phyloP scores from a whole-genome alignment of 2,888 invertebrate genomes.

The Sialis fuliginosa region DNA sequence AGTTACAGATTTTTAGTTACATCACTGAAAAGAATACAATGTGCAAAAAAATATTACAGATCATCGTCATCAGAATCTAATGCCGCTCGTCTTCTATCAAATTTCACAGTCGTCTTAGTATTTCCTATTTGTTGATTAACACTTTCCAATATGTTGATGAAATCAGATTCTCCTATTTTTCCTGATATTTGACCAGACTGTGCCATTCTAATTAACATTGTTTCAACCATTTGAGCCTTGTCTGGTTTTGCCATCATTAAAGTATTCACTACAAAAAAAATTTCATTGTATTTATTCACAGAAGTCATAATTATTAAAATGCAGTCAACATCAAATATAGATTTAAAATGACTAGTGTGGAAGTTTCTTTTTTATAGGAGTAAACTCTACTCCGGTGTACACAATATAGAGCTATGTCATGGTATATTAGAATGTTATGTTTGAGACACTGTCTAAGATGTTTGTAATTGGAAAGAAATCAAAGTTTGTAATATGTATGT shows the following conservation, averaged over 20 bases:
- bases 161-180: constrained; percentile 69
- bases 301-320: neutral
- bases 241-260: constrained; percentile 89
- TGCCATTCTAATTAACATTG: constrained; percentile 87
- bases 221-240: constrained; percentile 87
- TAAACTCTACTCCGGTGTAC: too few relatives aligned
- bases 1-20: too few relatives aligned
- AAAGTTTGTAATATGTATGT: neutral
- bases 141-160: constrained; percentile 70
- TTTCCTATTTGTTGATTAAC: constrained; percentile 69
- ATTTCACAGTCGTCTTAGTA: constrained; percentile 65
- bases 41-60: too few relatives aligned
- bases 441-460: neutral
- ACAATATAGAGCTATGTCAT: too few relatives aligned
- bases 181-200: constrained; percentile 73
- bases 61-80: constrained; percentile 69
- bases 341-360: neutral
- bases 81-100: constrained; percentile 75
- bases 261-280: constrained; percentile 62
- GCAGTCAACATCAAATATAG: too few relatives aligned
- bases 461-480: neutral
- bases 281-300: constrained; percentile 6
- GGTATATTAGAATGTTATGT: too few relatives aligned
- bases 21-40: too few relatives aligned
- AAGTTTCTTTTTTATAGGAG: too few relatives aligned